Evolutionary conservation across 2,888 invertebrate species (phyloP), one percentile per base, ranked within the genome.

Genomic region (Idaea straminata): DNA sequence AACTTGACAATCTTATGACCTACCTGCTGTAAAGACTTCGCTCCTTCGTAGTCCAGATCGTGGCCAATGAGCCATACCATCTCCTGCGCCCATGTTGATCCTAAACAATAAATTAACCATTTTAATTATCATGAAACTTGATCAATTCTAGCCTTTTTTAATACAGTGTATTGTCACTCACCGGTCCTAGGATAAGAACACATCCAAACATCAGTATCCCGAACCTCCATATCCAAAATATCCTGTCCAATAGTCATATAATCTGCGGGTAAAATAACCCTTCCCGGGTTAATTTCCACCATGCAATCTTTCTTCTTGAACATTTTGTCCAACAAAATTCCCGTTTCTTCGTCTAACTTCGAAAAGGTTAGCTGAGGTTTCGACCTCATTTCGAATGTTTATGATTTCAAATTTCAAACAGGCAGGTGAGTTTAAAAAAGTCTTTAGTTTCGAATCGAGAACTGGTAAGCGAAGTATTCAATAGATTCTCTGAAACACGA

Each of bases 51-150:
- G 82, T 98, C 95, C 71, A 97, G 90, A 75, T 96, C 94, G 76
- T 97, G 96, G 4, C 96, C 95, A 67, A 98, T 94, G n/a, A 98
- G 93, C 96, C 98, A 98, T 3, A 97, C 95, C 95, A 98, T 97
- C 92, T 98, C 98, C 81, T 98, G 98, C 0, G 96, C 95, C 98
- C 98, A 98, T 0, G 98, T 98, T 34, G 98, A 98, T 15, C 97
- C 96, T 96, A 58, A 0, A 74, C 61, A 68, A 69, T 62, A 68
- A 64, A 64, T 62, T 35, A 64, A 65, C 25, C 25, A 47, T 7
- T 47, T 13, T 47, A 47, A 13, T 47, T 47, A 3, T 47, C 47
- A 0, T 10, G 10, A 25, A 25, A 25, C 25, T 25, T 25, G 25
- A 25, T 25, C n/a, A 65, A 59, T 63, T 38, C 5, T n/a, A 57